Evolutionary conservation across 2,797 vertebrate species (phyloP).

Genomic region (Discoglossus pictus): DNA sequence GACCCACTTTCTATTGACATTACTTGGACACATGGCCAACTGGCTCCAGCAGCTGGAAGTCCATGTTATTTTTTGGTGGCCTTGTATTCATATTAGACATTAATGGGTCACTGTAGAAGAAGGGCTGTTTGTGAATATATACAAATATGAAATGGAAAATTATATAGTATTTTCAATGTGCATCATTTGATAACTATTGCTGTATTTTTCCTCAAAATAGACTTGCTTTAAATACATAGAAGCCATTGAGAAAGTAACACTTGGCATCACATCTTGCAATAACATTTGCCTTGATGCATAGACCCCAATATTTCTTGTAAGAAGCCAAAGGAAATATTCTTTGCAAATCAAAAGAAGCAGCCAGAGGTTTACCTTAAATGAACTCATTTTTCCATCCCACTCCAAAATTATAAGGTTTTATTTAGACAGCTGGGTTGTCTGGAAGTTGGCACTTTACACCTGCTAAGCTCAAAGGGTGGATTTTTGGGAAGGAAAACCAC

Average conservation of each 20-base stretch:
- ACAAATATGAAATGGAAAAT: no score
- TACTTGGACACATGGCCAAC: no score
- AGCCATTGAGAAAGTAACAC: slow-evolving; percentile 30
- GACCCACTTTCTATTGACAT: no score
- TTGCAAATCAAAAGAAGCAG: slow-evolving; percentile 33
- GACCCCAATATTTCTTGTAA: slow-evolving; percentile 29
- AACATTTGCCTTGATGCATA: slow-evolving; percentile 38
- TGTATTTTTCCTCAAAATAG: slow-evolving; percentile 30
- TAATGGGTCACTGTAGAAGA: no score
- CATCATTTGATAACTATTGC: slow-evolving; percentile 32
- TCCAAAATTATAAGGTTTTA: slow-evolving; percentile 45
- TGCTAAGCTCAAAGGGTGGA: slow-evolving; percentile 50
- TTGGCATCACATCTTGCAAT: slow-evolving; percentile 26
- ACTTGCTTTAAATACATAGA: slow-evolving; percentile 20
- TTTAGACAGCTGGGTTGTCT: slow-evolving; percentile 50
- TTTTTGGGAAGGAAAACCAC: slow-evolving; percentile 50
- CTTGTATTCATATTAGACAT: no score
- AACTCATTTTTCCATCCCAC: slow-evolving; percentile 40
- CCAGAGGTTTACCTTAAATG: slow-evolving; percentile 46
- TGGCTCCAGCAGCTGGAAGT: no score
- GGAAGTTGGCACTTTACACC: slow-evolving; percentile 52
- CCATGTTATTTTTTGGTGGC: no score
- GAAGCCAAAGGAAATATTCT: slow-evolving; percentile 41
- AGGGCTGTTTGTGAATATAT: no score
- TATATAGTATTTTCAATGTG: no score